Evolutionary conservation across 2,888 invertebrate genomes (phyloP), one percentile per base, ranked within the genome.

Genomic region (Coelinius sp.): DNA sequence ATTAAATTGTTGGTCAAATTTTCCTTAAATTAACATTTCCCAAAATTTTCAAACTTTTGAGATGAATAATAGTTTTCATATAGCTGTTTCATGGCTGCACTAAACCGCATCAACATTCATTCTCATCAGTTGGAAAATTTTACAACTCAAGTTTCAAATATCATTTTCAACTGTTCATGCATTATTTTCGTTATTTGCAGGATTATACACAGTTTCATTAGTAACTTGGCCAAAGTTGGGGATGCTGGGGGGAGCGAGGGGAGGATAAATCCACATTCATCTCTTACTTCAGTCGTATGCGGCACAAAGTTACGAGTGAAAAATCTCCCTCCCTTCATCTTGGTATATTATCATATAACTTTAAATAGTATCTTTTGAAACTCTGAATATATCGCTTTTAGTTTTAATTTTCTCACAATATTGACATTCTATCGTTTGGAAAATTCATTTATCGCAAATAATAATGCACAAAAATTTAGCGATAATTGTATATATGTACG

Each of bases 141-240:
- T 49, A 49, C 46, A 49, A 49, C 46, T 49, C 46, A 49, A 49
- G 46, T 49, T 49, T 49, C 20, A 17, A 49, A 49, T 49, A 49
- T 49, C 46, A 49, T 49, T 17, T 49, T 14, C 17, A 49, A 49
- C 46, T 49, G 17, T 49, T 49, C 46, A 20, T 20, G 46, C 17
- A 49, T 49, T 17, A 49, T 49, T 49, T 49, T 49, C 46, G 46
- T 49, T 49, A 20, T 17, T 14, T 14, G 46, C 20, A 14, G 46
- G 46, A 49, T 49, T 49, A 49, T 49, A 49, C 46, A 49, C 46
- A 17, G 46, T 49, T 49, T 49, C 46, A 49, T 49, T 49, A 49
- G 46, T 17, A 49, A 49, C 46, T 49, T 49, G 14, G 31, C 4
- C 5, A 6, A 31, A 31, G 31, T 31, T 31, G 4, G 31, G 31